Evolutionary conservation across 2,797 vertebrate genomes (phyloP).

Genomic region (Amniataba percoides): DNA sequence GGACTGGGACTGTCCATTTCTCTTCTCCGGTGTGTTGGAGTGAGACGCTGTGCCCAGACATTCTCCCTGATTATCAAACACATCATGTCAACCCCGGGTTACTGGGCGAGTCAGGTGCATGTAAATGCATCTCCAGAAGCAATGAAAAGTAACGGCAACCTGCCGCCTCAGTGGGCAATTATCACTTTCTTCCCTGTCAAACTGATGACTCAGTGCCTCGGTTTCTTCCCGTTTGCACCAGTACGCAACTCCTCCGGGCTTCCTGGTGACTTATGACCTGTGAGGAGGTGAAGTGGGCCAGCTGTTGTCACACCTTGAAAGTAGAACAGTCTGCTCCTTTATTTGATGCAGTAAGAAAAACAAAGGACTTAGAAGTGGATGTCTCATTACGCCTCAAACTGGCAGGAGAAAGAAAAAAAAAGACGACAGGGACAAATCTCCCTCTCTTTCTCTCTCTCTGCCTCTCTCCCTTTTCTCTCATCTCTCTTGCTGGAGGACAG

Average conservation of each 20-base stretch:
- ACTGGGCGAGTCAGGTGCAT: neutral
- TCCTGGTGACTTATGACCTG: constrained; percentile 34
- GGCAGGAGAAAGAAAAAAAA: constrained; percentile 30
- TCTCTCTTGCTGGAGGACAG: constrained; percentile 59
- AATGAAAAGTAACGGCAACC: constrained; percentile 17
- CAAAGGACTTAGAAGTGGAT: constrained; percentile 34
- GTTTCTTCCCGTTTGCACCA: constrained; percentile 12
- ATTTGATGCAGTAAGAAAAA: constrained; percentile 16
- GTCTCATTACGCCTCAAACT: constrained; percentile 38
- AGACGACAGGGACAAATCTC: constrained; percentile 18
- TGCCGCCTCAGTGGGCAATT: constrained; percentile 1
- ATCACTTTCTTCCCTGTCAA: constrained; percentile 19
- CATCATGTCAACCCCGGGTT: constrained; percentile 1
- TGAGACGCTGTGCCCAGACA: constrained; percentile 26
- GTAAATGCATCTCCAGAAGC: constrained; percentile 18
- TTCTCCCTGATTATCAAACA: constrained; percentile 42
- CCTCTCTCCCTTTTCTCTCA: constrained; percentile 9
- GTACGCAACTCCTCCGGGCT: constrained; percentile 1
- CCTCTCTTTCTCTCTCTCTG: constrained; percentile 29
- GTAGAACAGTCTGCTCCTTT: neutral
- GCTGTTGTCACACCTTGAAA: constrained; percentile 25
- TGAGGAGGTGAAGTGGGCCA: constrained; percentile 23
- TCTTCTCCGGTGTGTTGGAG: neutral
- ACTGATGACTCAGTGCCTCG: constrained; percentile 40
- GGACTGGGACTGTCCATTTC: neutral